A percentile compares a stretch with the other conserved stretches of the same genome.
phyloP scores from a whole-genome alignment of 2,797 vertebrate species.

The Lagorchestes hirsutus region DNA sequence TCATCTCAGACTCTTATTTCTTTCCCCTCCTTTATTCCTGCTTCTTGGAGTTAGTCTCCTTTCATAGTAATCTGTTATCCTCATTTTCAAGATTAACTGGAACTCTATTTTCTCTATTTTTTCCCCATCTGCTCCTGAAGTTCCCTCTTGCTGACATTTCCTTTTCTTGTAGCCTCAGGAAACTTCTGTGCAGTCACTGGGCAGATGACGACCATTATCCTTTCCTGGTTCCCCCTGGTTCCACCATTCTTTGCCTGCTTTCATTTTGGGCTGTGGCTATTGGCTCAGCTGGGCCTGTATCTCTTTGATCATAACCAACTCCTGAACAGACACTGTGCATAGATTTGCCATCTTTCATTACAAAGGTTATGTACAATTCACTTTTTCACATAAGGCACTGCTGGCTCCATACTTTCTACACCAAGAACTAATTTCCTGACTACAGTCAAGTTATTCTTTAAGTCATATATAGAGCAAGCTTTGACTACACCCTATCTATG shows the following conservation, averaged over 20 bases:
- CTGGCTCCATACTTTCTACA: background rate
- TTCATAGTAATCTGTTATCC: background rate
- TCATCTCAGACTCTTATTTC: background rate
- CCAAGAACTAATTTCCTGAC: background rate
- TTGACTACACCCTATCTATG: background rate
- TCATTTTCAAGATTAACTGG: background rate
- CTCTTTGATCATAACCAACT: background rate
- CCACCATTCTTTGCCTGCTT: background rate
- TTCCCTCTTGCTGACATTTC: background rate
- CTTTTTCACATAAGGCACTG: background rate
- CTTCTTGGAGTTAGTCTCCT: background rate
- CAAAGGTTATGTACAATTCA: background rate
- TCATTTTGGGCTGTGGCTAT: background rate
- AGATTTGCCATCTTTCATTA: background rate
- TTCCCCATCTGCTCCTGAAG: background rate
- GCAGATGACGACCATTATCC: background rate
- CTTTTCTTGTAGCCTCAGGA: background rate
- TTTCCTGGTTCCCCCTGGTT: background rate
- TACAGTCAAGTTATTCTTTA: background rate
- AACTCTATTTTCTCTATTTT: background rate
- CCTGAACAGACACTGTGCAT: background rate
- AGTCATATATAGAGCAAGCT: background rate
- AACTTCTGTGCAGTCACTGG: background rate
- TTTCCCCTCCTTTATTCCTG: background rate
- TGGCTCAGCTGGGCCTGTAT: background rate